Base-by-base conservation (phyloP, 2,888 invertebrate species). In the Clusia tigrina region DNA sequence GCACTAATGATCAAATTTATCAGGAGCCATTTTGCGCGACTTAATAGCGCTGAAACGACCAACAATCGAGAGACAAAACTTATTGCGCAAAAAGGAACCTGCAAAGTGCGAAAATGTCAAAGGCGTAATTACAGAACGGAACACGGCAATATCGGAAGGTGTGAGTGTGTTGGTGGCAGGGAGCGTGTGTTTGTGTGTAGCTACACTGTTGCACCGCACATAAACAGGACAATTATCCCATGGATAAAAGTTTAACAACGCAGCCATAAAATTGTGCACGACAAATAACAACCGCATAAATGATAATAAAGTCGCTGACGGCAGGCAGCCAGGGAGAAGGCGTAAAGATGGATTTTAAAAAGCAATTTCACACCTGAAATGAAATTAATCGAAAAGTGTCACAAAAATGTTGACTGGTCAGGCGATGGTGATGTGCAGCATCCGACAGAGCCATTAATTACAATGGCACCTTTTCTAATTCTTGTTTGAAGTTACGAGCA, bases 351-450 rank as follows among this genome's bases (percentile, higher is more conserved):
- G n/a, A 42, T 42, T 42, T 3, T 42, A 5, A 32, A 12, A 42
- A 42, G 69, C 72, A 78, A 78, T 79, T 75, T 76, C 61, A 78
- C 78, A 78, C 76, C 71, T 76, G 71, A 78, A 46, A 63, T 69
- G 63, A 48, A 61, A 32, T 67, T 67, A 74, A 71, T 67, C 64
- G 65, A 62, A 67, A 66, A 60, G 67, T 52, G 74, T 58, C 73
- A 63, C 37, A 64, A 60, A 48, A 48, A 20, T 48, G 48, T 20
- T 18, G 22, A 48, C 18, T n/a, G n/a, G n/a, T n/a, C n/a, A n/a
- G n/a, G n/a, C n/a, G n/a, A n/a, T n/a, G n/a, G n/a, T n/a, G n/a
- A n/a, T n/a, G n/a, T n/a, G n/a, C n/a, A n/a, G n/a, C n/a, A n/a
- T n/a, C n/a, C n/a, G n/a, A n/a, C n/a, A n/a, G n/a, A n/a, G n/a